Evolutionary conservation across 2,888 invertebrate species (phyloP), one percentile per base, ranked within the genome.

Genomic region (Ormyrus pomaceus): DNA sequence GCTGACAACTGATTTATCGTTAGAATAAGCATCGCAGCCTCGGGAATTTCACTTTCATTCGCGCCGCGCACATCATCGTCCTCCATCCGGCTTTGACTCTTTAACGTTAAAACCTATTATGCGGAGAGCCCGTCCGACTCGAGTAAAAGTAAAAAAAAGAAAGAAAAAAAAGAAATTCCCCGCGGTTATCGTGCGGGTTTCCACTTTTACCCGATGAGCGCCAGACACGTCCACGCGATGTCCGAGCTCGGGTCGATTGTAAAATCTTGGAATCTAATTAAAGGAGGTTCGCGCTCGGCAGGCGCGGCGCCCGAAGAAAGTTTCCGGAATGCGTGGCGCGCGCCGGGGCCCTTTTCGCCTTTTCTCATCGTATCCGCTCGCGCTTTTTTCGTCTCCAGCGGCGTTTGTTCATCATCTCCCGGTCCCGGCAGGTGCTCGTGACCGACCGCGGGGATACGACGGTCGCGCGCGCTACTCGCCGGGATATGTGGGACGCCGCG

Each of bases 201-300:
- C 61, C 59, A 71, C 71, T 61, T 71, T 71, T 71, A 71, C 71
- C 51, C 50, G 6, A 19, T 59, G 6, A 11, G n/a, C 46, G 56
- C 9, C 55, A 45, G 45, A 55, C 56, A 58, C n/a, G 46, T 48
- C 19, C 19, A 19, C 19, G 19, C 1, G 19, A 19, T 19, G 19
- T 56, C 56, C 13, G n/a, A 10, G 46, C n/a, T 56, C 56, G n/a
- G 2, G 46, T 10, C 69, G 69, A 69, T 69, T 69, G 58, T 69
- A 69, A 69, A 69, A 69, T 69, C 10, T 55, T 56, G 11, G 55
- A 55, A 68, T 53, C 45, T 55, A 68, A 53, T 45, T 68, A 68
- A 50, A 13, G 10, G 46, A 10, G 9, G 6, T 46, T 10, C 46
- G 62, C 62, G 45, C 48, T 19, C 19, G 19, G 19, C 19, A 1